Conservation (phyloP, 2,888 invertebrate species). For the Drosophila kuntzei region DNA sequence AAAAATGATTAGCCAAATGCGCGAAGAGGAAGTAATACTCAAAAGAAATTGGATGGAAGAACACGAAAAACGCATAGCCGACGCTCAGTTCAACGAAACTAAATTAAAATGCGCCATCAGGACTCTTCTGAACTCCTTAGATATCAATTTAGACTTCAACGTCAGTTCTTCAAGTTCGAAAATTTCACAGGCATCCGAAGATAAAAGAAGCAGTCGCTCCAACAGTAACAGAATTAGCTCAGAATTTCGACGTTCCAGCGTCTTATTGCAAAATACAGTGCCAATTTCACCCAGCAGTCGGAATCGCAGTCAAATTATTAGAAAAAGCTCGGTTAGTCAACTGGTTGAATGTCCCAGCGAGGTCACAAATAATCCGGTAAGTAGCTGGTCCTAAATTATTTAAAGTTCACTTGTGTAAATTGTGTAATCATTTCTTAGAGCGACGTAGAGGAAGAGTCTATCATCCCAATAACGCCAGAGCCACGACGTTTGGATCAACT, state of each 20-base stretch:
- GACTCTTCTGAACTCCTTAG: constrained; percentile 22
- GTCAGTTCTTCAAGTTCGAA: background rate
- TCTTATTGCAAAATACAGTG: constrained; percentile 6
- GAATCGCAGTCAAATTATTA: background rate
- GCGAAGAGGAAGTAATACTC: constrained; percentile 13
- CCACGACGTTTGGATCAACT: constrained; percentile 40
- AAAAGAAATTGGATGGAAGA: constrained; percentile 41
- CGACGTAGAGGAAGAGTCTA: too few species aligned
- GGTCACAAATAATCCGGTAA: constrained; percentile 13
- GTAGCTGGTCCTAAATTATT: background rate
- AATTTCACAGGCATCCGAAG: constrained; percentile 4
- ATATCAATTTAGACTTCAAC: constrained; percentile 11
- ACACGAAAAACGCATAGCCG: constrained; percentile 28
- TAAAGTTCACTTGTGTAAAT: background rate
- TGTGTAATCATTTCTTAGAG: constrained; percentile 2
- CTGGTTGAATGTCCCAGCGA: background rate
- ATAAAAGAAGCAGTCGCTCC: background rate
- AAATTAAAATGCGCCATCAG: constrained; percentile 42
- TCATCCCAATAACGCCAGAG: constrained; percentile 30
- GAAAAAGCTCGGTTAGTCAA: background rate
- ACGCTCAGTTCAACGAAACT: constrained; percentile 27
- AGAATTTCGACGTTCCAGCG: constrained; percentile 38
- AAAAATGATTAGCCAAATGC: constrained; percentile 20
- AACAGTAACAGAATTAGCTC: constrained; percentile 11
- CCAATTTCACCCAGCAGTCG: constrained; percentile 20